Evolutionary conservation across 2,113 vertebrate species (phyloP), one percentile per base, ranked within the genome.

Genomic region (Lepisosteus osseus): DNA sequence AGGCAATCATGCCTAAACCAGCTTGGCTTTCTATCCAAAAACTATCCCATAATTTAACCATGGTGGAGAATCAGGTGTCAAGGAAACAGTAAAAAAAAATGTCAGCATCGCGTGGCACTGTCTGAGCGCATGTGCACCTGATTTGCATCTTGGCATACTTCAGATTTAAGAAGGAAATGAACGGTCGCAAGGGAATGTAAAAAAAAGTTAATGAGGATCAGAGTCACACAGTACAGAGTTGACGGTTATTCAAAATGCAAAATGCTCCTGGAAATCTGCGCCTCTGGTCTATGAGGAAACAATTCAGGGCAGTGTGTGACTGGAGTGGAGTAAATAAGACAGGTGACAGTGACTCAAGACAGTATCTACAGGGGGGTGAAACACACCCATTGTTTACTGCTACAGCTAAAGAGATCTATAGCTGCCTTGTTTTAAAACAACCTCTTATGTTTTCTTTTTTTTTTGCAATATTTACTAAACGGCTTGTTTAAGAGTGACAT

Each of bases 231-330:
- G 12, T 44, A 56, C 45, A 57, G 9, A 66, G 29, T 63, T 62
- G 81, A 83, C 81, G 64, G 83, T 85, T 85, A 85, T 83, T 82
- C 79, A 85, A 81, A 83, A 78, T 76, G 77, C 69, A 61, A 69
- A 68, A 51, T 77, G 71, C 67, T 75, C 57, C 17, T 41, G 68
- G 69, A 8, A 42, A 68, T 13, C 65, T 14, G 47, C 64, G 45
- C 42, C 61, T 15, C n/a, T 40, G 29, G 17, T 68, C 61, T 14
- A 71, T n/a, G 42, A 17, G 54, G 11, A 59, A 17, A 54, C 29
- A 44, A 43, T 13, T 61, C 47, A 51, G 5, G 13, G 54, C 7
- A 14, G 54, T 41, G 40, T 57, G 54, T 42, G 54, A 68, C 67
- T 4, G 51, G 45, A 64, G 40, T 64, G 3, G 73, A 42, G 17